phyloP scores from a whole-genome alignment of 2,113 vertebrate species.

The Bubalus kerabau region DNA sequence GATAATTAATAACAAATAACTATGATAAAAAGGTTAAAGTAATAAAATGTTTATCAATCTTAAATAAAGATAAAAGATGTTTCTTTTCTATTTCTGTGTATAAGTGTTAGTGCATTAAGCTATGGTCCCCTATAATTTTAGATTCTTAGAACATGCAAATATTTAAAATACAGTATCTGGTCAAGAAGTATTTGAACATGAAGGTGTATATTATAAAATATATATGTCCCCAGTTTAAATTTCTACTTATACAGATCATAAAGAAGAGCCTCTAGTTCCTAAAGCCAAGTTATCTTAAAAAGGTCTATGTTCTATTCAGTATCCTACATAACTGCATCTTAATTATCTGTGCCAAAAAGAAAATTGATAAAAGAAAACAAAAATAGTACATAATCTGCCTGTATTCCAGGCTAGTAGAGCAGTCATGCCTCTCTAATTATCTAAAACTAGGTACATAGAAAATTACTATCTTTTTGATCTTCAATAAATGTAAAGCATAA shows the following conservation, averaged over 20 bases:
- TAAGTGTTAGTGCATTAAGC: not conserved
- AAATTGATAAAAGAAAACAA: not conserved
- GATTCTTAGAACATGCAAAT: not conserved
- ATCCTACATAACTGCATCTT: not conserved
- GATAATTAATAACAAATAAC: not conserved
- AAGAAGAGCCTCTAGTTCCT: not conserved
- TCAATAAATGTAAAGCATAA: not conserved
- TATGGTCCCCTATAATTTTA: not conserved
- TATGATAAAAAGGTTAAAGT: not conserved
- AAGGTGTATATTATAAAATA: not conserved
- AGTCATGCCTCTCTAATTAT: not conserved
- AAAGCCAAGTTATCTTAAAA: not conserved
- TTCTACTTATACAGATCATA: not conserved
- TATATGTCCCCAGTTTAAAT: not conserved
- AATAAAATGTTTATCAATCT: not conserved
- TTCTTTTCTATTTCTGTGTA: not conserved
- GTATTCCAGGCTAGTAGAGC: not conserved
- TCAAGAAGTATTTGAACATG: not conserved
- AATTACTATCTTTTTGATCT: not conserved
- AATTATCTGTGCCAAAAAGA: not conserved
- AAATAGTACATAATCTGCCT: not conserved
- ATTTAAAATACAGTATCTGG: not conserved
- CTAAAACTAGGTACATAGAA: not conserved
- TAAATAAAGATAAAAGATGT: not conserved
- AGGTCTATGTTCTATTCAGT: not conserved